Evolutionary conservation across 2,888 invertebrate genomes (phyloP).

Genomic region (Thecophora atra): DNA sequence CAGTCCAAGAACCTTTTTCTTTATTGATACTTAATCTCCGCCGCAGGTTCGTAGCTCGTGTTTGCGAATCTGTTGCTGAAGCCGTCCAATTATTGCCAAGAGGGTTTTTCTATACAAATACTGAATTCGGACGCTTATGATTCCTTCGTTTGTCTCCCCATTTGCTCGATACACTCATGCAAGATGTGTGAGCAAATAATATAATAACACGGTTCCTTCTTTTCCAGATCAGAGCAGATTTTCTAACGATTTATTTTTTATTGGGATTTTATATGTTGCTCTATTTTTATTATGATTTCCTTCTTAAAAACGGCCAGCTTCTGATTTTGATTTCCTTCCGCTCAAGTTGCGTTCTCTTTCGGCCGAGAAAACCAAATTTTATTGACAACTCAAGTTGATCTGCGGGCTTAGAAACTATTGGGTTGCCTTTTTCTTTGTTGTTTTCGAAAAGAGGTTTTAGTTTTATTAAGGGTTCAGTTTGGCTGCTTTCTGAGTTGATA

Average conservation of each 20-base stretch:
- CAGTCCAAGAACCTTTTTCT: too few species aligned
- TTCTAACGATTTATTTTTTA: background rate
- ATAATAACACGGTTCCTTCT: constrained; percentile 31
- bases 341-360: background rate
- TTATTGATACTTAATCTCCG: too few species aligned
- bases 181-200: constrained; percentile 27
- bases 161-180: background rate
- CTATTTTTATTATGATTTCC: background rate
- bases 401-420: background rate
- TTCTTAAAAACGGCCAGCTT: background rate
- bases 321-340: background rate
- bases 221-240: too few species aligned
- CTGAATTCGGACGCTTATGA: background rate
- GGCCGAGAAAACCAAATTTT: constrained; percentile 29
- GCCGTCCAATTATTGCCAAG: background rate
- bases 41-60: too few species aligned
- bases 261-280: background rate
- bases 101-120: background rate
- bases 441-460: background rate
- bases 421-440: background rate
- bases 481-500: too few species aligned
- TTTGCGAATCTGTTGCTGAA: background rate
- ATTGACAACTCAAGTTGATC: constrained; percentile 25
- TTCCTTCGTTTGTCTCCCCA: too few species aligned
- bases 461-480: too few species aligned